Evolutionary conservation across 2,113 vertebrate species (phyloP), one percentile per base, ranked within the genome.

Genomic region (Chloropsis hardwickii): DNA sequence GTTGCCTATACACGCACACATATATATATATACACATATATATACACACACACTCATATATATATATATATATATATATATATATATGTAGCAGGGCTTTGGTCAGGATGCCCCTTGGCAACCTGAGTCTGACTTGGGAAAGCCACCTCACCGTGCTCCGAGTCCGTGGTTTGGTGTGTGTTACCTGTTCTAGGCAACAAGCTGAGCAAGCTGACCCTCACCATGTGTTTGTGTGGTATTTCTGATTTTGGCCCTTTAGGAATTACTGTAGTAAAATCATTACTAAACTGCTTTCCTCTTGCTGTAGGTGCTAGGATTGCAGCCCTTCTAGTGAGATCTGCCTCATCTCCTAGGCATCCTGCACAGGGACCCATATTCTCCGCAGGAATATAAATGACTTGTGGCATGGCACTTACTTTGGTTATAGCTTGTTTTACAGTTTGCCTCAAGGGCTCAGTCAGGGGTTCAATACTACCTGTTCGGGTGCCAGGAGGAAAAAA

Each of bases 101-200:
- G 12, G 5, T 31, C 10, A 27, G 1, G 3, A 27, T 69, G 7
- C 23, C 9, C 27, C 19, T 47, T 29, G 42, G 60, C 39, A 22
- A 10, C 7, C 15, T 4, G 17, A 21, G 6, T 31, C 27, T 50
- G 9, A 10, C n/a, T 29, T 1, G 25, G 62, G 62, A 57, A 65
- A 80, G n/a, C 25, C 21, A 4, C 14, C 45, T 72, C 4, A 1
- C 35, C 8, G 0, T 1, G 5, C 48, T 11, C 1, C 0, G 0
- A 10, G 23, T 40, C 53, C 37, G 11, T 42, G 18, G 9, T 50
- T 83, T 39, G 23, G 44, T 44, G 14, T 12, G 5, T 19, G 3
- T 50, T 86, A 14, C 6, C 76, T 40, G 10, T 31, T 66, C 8
- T 8, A 25, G 56, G 72, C 72, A 66, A 19, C 24, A 16, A 24